A percentile compares a stretch with the other conserved stretches of the same genome.
Evolutionary conservation across 2,888 invertebrate species (phyloP).

Genomic region (Harmothoe impar): DNA sequence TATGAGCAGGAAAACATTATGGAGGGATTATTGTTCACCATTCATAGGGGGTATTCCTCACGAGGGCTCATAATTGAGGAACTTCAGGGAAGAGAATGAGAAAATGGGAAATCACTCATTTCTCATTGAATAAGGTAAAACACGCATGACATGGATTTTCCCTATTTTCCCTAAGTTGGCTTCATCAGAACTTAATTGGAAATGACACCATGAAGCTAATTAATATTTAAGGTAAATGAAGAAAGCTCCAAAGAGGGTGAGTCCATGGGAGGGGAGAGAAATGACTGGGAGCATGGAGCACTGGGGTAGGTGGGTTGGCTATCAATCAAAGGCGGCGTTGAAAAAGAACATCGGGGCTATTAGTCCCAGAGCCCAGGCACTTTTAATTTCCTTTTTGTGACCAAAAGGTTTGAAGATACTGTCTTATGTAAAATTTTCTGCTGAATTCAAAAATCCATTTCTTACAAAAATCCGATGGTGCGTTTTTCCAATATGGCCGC

Average conservation of each 20-base stretch:
- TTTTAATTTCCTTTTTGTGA: too few relatives aligned
- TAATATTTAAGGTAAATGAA: conserved; percentile 54
- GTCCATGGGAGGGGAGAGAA: background rate
- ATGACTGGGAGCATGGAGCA: background rate
- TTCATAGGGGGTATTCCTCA: too few relatives aligned
- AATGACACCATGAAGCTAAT: conserved; percentile 54
- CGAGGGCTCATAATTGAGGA: too few relatives aligned
- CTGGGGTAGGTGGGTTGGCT: conserved; percentile 15
- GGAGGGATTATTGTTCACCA: too few relatives aligned
- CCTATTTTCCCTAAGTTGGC: background rate
- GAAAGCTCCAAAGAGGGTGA: background rate
- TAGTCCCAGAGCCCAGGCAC: too few relatives aligned
- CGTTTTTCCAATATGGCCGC: too few relatives aligned
- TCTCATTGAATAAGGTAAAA: background rate
- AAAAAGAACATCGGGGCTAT: background rate
- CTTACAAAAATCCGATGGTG: too few relatives aligned
- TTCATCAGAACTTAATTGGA: conserved; percentile 38
- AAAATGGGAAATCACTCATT: conserved; percentile 24
- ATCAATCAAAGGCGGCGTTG: background rate
- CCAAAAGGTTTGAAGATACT: too few relatives aligned
- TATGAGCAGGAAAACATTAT: too few relatives aligned
- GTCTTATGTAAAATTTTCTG: too few relatives aligned
- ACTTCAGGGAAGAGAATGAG: background rate
- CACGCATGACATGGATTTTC: conserved; percentile 38
- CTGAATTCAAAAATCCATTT: too few relatives aligned